These are phyloP conservation scores for Chymomyza caudatula DNA, from an alignment of 2,888 invertebrate genomes.

Conservation along the genomic window DNA sequence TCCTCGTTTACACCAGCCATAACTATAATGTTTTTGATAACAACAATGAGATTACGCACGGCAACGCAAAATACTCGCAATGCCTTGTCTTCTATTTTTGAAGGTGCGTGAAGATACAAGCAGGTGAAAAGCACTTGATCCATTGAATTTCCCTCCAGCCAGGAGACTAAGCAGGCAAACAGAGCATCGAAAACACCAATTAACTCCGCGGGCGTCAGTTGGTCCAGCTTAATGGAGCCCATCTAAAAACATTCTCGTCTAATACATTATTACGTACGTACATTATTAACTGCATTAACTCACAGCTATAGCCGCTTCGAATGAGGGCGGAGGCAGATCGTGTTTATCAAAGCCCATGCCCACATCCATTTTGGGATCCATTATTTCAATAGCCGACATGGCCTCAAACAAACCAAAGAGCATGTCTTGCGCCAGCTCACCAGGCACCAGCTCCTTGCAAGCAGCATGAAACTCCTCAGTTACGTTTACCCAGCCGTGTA, in stretches of 20 bases:
- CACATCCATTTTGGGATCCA: slow-evolving; percentile 99
- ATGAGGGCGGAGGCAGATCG: slow-evolving; percentile 89
- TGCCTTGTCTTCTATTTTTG: slow-evolving; percentile 88
- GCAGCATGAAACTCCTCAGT: slow-evolving; percentile 82
- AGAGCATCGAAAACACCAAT: slow-evolving; percentile 97
- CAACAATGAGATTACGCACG: slow-evolving; percentile 92
- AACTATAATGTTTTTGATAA: slow-evolving; percentile 92
- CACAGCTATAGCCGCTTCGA: slow-evolving; percentile 91
- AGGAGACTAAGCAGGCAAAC: slow-evolving; percentile 95
- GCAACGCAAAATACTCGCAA: slow-evolving; percentile 92
- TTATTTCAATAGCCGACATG: slow-evolving; percentile 99
- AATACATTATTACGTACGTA: neutral
- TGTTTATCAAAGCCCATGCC: slow-evolving; percentile 97
- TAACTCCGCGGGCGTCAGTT: slow-evolving; percentile 87
- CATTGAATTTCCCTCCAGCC: slow-evolving; percentile 97
- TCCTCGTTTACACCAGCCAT: slow-evolving; percentile 94
- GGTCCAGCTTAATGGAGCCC: slow-evolving; percentile 87
- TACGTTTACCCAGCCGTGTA: slow-evolving; percentile 77
- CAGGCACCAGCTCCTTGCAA: slow-evolving; percentile 87
- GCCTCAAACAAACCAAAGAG: slow-evolving; percentile 96
- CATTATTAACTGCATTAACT: slow-evolving; percentile 35
- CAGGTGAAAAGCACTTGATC: slow-evolving; percentile 99
- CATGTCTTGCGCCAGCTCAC: slow-evolving; percentile 94
- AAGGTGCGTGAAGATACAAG: slow-evolving; percentile 94
- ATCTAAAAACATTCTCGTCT: slow-evolving; percentile 78